Conservation (phyloP, 2,113 vertebrate genomes). For the Heterotis niloticus region DNA sequence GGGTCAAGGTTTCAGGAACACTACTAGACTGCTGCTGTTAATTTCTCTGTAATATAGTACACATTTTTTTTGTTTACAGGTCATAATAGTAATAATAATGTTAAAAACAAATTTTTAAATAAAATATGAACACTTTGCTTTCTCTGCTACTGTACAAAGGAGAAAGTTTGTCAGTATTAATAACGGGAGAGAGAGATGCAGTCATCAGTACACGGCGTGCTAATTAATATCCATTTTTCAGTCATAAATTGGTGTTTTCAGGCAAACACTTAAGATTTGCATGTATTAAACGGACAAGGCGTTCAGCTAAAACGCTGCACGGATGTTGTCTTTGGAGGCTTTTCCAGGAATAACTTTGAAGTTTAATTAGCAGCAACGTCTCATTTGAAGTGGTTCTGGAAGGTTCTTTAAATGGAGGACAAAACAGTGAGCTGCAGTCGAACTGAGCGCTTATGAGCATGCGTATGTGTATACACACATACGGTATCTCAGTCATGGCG, state of each 20-base stretch:
- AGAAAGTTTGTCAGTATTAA: neutral
- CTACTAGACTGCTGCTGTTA: neutral
- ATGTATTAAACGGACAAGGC: neutral
- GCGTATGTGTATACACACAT: neutral
- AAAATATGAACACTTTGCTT: neutral
- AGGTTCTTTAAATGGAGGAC: neutral
- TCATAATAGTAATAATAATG: too few relatives aligned
- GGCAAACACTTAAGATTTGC: neutral
- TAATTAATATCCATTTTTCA: neutral
- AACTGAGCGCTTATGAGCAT: neutral
- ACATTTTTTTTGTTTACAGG: too few relatives aligned
- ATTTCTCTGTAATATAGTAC: neutral
- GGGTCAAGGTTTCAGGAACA: too few relatives aligned
- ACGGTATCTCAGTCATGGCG: neutral
- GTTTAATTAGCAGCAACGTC: constrained; percentile 5
- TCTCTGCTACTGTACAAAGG: neutral
- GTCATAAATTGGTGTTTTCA: constrained; percentile 5
- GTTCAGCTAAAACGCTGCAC: neutral
- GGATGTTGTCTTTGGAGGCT: neutral
- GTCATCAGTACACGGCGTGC: neutral
- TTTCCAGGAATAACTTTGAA: constrained; percentile 6
- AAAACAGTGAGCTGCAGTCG: neutral
- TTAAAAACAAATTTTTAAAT: too few relatives aligned
- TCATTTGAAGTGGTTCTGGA: neutral
- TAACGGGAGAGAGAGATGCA: neutral